phyloP scores from a whole-genome alignment of 2,113 vertebrate genomes.

The Carassius gibelio region DNA sequence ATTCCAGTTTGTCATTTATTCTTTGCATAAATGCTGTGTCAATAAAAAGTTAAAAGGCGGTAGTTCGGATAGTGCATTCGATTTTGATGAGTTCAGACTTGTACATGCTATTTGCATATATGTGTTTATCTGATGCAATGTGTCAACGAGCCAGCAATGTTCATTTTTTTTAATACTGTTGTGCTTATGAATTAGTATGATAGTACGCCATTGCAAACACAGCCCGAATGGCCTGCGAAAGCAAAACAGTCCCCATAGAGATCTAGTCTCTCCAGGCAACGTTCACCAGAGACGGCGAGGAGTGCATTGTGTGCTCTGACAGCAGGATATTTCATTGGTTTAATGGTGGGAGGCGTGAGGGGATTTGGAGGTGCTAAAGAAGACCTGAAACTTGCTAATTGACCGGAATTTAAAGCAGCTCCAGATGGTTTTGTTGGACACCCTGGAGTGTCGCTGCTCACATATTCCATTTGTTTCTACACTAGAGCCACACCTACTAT shows the following conservation, averaged over 20 bases:
- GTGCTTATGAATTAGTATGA: background rate
- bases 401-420: constrained; percentile 16
- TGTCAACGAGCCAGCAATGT: background rate
- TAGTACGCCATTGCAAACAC: background rate
- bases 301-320: background rate
- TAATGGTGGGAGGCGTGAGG: background rate
- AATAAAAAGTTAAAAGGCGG: background rate
- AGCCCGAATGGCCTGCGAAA: background rate
- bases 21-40: background rate
- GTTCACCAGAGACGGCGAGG: background rate
- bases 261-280: background rate
- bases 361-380: constrained; percentile 1
- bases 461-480: constrained; percentile 16
- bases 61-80: background rate
- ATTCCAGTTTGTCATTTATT: background rate
- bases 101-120: background rate
- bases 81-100: background rate
- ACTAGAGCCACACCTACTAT: constrained; percentile 19
- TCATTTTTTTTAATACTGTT: too few species aligned
- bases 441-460: background rate
- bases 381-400: constrained; percentile 18
- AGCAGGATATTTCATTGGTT: constrained; percentile 2
- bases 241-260: constrained; percentile 38
- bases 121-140: background rate
- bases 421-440: constrained; percentile 49